These are phyloP conservation scores for Harlomillsia oculata DNA, from an alignment of 1,140 invertebrate genomes.

Conservation along the genomic window DNA sequence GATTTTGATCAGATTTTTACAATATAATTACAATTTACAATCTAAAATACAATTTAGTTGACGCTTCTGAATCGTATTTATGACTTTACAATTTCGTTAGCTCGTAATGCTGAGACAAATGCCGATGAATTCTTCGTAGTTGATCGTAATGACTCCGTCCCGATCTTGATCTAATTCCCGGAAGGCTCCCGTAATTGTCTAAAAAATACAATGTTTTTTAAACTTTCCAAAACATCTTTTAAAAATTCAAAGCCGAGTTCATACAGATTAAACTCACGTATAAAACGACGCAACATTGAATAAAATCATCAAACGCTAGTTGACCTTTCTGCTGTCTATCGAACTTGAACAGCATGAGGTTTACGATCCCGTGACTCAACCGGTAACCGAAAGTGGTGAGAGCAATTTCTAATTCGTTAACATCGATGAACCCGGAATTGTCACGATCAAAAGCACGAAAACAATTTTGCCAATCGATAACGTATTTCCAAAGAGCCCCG, in stretches of 20 bases:
- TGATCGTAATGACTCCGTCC: constrained; percentile 88
- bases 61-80: no score
- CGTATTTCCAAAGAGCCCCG: constrained; percentile 91
- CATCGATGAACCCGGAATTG: constrained; percentile 91
- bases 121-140: constrained; percentile 89
- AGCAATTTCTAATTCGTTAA: constrained; percentile 76
- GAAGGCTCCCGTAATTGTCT: constrained; percentile 84
- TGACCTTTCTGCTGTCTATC: constrained; percentile 77
- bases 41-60: no score
- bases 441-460: constrained; percentile 91
- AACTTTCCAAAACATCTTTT: background rate
- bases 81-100: no score
- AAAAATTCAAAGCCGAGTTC: background rate
- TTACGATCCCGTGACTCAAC: constrained; percentile 74
- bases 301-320: constrained; percentile 97
- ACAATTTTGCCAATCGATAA: constrained; percentile 71
- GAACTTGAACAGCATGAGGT: constrained; percentile 79
- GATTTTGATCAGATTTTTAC: no score
- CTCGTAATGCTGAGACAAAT: background rate
- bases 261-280: constrained; percentile 44
- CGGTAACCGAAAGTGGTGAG: constrained; percentile 83
- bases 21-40: no score
- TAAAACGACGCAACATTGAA: constrained; percentile 88
- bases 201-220: constrained; percentile 41
- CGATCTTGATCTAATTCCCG: constrained; percentile 78